These are phyloP conservation scores for Trissolcus basalis DNA, from an alignment of 1,140 invertebrate species.

Conservation along the genomic window DNA sequence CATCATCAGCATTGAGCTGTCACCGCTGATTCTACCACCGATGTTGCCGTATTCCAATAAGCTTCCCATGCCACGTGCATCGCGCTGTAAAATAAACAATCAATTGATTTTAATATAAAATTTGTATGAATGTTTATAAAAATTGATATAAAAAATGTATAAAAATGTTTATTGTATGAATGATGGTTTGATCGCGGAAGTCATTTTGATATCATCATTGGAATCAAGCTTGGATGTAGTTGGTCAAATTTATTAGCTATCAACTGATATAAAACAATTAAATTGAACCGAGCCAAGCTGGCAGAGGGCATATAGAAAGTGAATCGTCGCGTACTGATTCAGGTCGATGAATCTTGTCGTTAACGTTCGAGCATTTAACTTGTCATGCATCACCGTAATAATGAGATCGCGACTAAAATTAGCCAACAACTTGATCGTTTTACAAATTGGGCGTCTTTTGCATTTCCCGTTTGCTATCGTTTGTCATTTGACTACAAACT, in stretches of 20 bases:
- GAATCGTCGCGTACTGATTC: constrained; percentile 14
- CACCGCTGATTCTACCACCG: constrained; percentile 64
- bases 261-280: too few relatives aligned
- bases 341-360: constrained; percentile 6
- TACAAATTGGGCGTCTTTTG: background rate
- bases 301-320: constrained; percentile 1
- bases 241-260: too few relatives aligned
- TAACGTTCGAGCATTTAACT: constrained; percentile 24
- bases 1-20: constrained; percentile 72
- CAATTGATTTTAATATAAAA: too few relatives aligned
- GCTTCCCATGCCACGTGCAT: constrained; percentile 66
- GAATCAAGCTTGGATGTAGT: background rate
- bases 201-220: too few relatives aligned
- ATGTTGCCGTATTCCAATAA: constrained; percentile 66
- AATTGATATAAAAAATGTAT: too few relatives aligned
- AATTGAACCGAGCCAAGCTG: background rate
- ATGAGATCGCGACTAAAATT: constrained; percentile 26
- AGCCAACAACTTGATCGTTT: constrained; percentile 11
- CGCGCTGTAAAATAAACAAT: constrained; percentile 61
- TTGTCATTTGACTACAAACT: too few relatives aligned
- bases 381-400: constrained; percentile 22
- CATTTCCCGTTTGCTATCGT: too few relatives aligned
- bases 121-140: too few relatives aligned
- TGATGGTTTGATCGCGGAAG: too few relatives aligned
- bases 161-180: too few relatives aligned